phyloP scores from a whole-genome alignment of 64 coral and sea anemone genomes.

The Porites lutea region DNA sequence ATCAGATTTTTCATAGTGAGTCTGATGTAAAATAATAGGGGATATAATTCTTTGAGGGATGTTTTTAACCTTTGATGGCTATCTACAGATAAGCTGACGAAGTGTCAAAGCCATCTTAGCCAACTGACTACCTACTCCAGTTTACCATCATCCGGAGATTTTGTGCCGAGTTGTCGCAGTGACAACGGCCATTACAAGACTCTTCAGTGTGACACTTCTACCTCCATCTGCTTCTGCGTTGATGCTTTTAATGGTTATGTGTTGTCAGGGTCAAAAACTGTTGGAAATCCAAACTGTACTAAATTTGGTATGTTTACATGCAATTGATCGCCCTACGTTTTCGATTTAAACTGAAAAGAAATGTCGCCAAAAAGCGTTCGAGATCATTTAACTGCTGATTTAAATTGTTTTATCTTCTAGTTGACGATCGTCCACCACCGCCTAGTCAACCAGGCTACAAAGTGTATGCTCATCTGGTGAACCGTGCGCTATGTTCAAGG shows the following conservation, averaged over 20 bases:
- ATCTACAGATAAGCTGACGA: slow-evolving; percentile 42
- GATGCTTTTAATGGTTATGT: slow-evolving; percentile 40
- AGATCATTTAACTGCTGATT: too few relatives aligned
- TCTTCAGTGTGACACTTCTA: slow-evolving; percentile 54
- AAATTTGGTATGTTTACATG: slow-evolving; percentile 16
- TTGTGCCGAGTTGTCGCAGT: slow-evolving; percentile 52
- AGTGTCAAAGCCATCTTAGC: slow-evolving; percentile 50
- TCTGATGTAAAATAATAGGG: too few relatives aligned
- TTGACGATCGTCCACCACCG: background rate
- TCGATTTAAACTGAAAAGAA: too few relatives aligned
- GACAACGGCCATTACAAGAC: slow-evolving; percentile 60
- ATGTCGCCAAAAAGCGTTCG: too few relatives aligned
- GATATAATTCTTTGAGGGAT: too few relatives aligned
- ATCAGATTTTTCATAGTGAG: too few relatives aligned
- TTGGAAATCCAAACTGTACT: slow-evolving; percentile 53
- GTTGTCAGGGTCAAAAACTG: slow-evolving; percentile 25
- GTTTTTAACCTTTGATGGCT: background rate
- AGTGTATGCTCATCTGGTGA: slow-evolving; percentile 17
- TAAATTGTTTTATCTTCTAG: background rate
- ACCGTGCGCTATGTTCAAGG: background rate
- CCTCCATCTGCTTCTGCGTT: slow-evolving; percentile 60
- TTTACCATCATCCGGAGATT: slow-evolving; percentile 37
- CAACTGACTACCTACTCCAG: slow-evolving; percentile 62
- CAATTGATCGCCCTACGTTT: too few relatives aligned
- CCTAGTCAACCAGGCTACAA: background rate